Percentiles rank a stretch among this genome's conserved stretches.
Conservation (phyloP, 2,113 vertebrate genomes). For the Benitochromis conjunctus region DNA sequence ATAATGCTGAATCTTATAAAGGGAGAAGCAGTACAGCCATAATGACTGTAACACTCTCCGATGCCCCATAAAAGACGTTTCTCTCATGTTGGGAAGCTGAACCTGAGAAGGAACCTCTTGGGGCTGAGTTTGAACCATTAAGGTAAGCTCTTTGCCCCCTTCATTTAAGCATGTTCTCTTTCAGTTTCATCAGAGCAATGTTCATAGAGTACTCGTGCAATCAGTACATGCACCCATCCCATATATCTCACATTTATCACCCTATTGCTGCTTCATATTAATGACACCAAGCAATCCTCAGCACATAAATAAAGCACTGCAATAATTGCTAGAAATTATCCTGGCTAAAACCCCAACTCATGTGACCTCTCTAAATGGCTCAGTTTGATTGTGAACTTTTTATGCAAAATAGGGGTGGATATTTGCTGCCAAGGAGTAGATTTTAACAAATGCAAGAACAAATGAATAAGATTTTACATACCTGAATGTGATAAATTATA, state of each 20-base stretch:
- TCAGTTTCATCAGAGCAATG: background rate
- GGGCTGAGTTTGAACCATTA: constrained; percentile 13
- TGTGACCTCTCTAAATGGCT: constrained; percentile 31
- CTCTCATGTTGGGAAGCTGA: background rate
- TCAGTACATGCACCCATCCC: background rate
- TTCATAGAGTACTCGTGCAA: background rate
- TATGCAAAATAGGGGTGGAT: background rate
- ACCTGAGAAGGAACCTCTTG: background rate
- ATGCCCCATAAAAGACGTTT: constrained; percentile 5
- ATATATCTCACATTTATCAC: constrained; percentile 36
- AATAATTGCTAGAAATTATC: constrained; percentile 38
- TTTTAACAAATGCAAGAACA: background rate
- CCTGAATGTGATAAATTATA: background rate
- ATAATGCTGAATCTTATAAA: constrained; percentile 10
- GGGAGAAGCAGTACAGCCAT: background rate
- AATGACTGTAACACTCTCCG: background rate
- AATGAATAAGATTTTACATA: background rate
- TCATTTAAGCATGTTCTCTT: background rate
- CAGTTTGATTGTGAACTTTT: background rate
- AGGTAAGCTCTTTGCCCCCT: background rate
- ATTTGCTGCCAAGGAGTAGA: background rate
- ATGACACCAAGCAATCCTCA: constrained; percentile 35
- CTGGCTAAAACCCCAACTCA: constrained; percentile 9
- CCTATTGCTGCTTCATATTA: constrained; percentile 50
- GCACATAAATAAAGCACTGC: constrained; percentile 58